Evolutionary conservation across 2,797 vertebrate species (phyloP).

Genomic region (Hypotaenidia philippensis): DNA sequence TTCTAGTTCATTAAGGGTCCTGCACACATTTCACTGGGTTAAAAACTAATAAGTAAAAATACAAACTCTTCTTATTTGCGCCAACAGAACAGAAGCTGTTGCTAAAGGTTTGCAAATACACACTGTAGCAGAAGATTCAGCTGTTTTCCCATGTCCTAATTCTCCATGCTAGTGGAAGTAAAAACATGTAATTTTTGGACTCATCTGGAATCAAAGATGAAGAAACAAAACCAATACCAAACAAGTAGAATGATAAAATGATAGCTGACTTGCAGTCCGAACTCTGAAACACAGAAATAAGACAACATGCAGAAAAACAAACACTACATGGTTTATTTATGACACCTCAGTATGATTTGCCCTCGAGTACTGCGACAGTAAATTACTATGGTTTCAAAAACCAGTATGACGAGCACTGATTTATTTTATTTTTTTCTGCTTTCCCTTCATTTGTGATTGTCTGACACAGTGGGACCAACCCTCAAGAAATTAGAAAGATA

Average conservation of each 20-base stretch:
- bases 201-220: background rate
- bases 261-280: background rate
- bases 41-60: background rate
- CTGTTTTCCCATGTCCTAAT: background rate
- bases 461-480: constrained; percentile 8
- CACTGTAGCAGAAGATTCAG: background rate
- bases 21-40: background rate
- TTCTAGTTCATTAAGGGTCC: background rate
- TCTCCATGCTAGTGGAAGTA: background rate
- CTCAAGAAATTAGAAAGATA: constrained; percentile 43
- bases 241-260: background rate
- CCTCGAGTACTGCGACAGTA: constrained; percentile 32
- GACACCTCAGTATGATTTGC: background rate
- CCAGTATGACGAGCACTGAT: background rate
- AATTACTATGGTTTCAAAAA: constrained; percentile 52
- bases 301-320: constrained; percentile 15
- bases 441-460: constrained; percentile 40
- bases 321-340: constrained; percentile 42
- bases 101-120: background rate
- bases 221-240: background rate
- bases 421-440: constrained; percentile 38
- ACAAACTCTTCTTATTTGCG: background rate
- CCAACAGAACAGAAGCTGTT: background rate
- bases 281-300: background rate
- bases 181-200: background rate